Conservation (phyloP, 1,140 invertebrate genomes). For the Apocrypta bakeri region DNA sequence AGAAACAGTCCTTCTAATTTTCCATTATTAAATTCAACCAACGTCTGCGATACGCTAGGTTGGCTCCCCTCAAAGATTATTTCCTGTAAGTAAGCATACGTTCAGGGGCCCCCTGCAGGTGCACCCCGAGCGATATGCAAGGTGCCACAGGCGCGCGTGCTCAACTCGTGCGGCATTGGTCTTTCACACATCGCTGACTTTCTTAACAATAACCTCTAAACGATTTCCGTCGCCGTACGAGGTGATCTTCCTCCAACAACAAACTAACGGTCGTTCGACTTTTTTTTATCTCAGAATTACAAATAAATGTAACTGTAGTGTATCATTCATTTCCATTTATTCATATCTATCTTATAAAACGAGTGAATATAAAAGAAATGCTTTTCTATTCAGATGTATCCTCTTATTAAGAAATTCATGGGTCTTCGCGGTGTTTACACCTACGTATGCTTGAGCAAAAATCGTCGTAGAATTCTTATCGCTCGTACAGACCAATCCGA, state of each 20-base stretch:
- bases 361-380: no score
- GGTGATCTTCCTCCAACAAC: neutral
- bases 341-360: no score
- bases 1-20: slow-evolving; percentile 40
- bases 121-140: slow-evolving; percentile 48
- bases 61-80: slow-evolving; percentile 23
- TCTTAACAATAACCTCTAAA: slow-evolving; percentile 57
- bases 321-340: slow-evolving; percentile 4
- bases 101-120: slow-evolving; percentile 60
- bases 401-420: no score
- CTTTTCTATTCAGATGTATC: no score
- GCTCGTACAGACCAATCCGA: no score
- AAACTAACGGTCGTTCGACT: slow-evolving; percentile 17
- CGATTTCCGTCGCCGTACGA: slow-evolving; percentile 38
- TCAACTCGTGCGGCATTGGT: slow-evolving; percentile 5
- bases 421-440: no score
- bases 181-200: slow-evolving; percentile 58
- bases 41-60: slow-evolving; percentile 60
- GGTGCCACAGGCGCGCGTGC: slow-evolving; percentile 29
- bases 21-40: slow-evolving; percentile 59
- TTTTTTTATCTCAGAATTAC: neutral
- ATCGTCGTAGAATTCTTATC: no score
- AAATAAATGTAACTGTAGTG: slow-evolving; percentile 22
- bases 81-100: slow-evolving; percentile 31
- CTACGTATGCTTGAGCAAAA: no score